These are phyloP conservation scores for Mormyrus iriodes DNA, from an alignment of 2,113 vertebrate species.

Conservation along the genomic window DNA sequence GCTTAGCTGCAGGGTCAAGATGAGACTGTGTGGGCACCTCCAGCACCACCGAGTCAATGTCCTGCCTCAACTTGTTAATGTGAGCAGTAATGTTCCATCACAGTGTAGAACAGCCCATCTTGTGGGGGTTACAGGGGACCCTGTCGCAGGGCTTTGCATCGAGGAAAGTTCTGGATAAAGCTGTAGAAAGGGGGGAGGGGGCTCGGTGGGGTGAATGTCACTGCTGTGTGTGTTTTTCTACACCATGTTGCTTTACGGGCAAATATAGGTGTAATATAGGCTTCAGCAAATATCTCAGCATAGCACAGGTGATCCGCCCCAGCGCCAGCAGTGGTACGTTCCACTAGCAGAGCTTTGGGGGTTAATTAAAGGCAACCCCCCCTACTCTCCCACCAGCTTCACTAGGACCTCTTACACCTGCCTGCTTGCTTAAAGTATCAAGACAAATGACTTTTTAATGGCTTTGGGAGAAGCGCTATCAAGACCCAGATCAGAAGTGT, in stretches of 20 bases:
- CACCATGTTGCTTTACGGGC: not conserved
- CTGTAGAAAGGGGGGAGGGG: too few species aligned
- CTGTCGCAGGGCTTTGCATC: not conserved
- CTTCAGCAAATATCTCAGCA: not conserved
- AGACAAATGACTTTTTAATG: slow-evolving; percentile 41
- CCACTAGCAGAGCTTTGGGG: slow-evolving; percentile 24
- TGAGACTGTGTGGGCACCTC: not conserved
- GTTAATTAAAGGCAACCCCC: slow-evolving; percentile 34
- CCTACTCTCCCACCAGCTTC: slow-evolving; percentile 19
- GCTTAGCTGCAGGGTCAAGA: too few species aligned
- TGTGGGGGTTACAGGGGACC: not conserved
- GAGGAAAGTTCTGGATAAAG: not conserved
- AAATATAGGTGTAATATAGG: not conserved
- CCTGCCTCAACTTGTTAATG: not conserved
- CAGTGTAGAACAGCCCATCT: not conserved
- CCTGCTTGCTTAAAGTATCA: slow-evolving; percentile 39
- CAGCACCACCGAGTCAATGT: not conserved
- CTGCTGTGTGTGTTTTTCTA: not conserved
- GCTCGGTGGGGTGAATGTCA: not conserved
- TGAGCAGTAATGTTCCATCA: not conserved
- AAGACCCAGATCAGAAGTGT: slow-evolving; percentile 34
- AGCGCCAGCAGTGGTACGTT: not conserved
- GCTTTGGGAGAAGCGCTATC: slow-evolving; percentile 33
- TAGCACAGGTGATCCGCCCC: not conserved
- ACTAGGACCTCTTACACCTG: slow-evolving; percentile 31